Evolutionary conservation across 1,140 invertebrate species (phyloP).

Genomic region (Pteromalus puparum): DNA sequence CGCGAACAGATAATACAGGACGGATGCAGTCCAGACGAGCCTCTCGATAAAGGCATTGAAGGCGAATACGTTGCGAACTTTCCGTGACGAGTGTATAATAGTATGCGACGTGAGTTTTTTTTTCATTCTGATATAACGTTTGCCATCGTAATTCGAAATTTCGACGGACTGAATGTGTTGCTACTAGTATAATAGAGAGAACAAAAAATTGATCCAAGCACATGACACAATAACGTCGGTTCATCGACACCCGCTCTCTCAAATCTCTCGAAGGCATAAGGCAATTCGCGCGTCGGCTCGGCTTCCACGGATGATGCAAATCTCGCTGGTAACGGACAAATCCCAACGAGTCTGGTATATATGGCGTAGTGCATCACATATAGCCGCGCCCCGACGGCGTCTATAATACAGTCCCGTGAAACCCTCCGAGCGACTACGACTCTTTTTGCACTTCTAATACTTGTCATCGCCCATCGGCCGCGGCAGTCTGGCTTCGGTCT

Average conservation of each 20-base stretch:
- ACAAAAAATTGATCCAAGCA: no score
- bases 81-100: neutral
- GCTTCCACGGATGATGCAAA: conserved; percentile 54
- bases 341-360: neutral
- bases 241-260: neutral
- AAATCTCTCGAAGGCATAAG: conserved; percentile 49
- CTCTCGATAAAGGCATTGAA: conserved; percentile 6
- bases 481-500: conserved; percentile 36
- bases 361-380: no score
- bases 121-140: neutral
- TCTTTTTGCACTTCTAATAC: conserved; percentile 41
- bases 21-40: neutral
- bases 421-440: conserved; percentile 18
- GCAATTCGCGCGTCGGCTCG: conserved; percentile 52
- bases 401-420: conserved; percentile 3
- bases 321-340: conserved; percentile 47
- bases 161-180: no score
- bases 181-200: no score
- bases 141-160: no score
- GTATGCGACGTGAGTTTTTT: neutral
- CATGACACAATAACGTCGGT: neutral
- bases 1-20: neutral
- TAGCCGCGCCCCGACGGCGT: no score
- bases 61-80: conserved; percentile 1
- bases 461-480: no score